These are phyloP conservation scores for Tympanuchus pallidicinctus DNA, from an alignment of 2,113 vertebrate genomes.

Conservation along the genomic window DNA sequence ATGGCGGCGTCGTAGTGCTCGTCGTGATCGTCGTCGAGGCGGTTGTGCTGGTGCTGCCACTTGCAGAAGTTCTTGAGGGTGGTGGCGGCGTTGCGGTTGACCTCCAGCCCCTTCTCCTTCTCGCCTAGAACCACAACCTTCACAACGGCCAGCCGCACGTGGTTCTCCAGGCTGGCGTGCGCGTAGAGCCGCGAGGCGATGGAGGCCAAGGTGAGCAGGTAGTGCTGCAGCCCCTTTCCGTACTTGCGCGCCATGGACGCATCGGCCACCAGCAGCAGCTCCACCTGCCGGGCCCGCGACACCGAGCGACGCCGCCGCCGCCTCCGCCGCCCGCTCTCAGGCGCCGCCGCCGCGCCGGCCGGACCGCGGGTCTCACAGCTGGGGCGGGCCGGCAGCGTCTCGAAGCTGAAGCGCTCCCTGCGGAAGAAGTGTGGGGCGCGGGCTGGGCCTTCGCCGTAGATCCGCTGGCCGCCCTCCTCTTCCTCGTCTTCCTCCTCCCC, in stretches of 20 bases:
- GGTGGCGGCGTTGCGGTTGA: constrained; percentile 92
- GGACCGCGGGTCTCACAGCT: constrained; percentile 76
- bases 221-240: constrained; percentile 91
- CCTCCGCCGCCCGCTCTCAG: not conserved
- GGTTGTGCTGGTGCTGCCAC: constrained; percentile 98
- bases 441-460: constrained; percentile 81
- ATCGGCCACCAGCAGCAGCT: constrained; percentile 95
- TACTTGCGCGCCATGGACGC: constrained; percentile 92
- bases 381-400: constrained; percentile 76
- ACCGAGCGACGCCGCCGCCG: constrained; percentile 82
- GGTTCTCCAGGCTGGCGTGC: constrained; percentile 98
- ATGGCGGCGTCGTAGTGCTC: constrained; percentile 96
- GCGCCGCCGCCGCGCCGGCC: not conserved
- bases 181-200: constrained; percentile 95
- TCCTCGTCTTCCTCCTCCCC: not conserved
- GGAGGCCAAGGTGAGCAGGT: constrained; percentile 92
- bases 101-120: constrained; percentile 89
- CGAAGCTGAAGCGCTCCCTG: constrained; percentile 88
- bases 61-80: constrained; percentile 98
- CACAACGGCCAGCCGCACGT: constrained; percentile 92
- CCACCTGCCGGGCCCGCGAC: constrained; percentile 92
- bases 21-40: constrained; percentile 88
- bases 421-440: constrained; percentile 83
- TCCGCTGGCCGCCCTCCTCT: constrained; percentile 7
- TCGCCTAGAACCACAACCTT: constrained; percentile 86